Percentiles rank a stretch among this genome's conserved stretches.
Evolutionary conservation across 2,797 vertebrate genomes (phyloP).

Genomic region (Scolopax rusticola): DNA sequence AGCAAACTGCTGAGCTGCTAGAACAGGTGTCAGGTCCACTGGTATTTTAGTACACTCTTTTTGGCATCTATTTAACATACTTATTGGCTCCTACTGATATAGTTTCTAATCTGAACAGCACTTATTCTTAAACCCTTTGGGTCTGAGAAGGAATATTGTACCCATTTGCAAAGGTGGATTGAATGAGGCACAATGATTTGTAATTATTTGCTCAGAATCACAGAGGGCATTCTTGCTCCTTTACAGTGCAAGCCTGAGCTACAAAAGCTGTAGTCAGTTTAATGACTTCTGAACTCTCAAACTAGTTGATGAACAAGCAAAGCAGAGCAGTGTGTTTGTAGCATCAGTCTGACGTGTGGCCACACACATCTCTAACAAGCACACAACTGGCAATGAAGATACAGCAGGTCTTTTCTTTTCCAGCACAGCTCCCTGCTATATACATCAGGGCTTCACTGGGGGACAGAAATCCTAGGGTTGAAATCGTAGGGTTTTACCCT

Average conservation of each 20-base stretch:
- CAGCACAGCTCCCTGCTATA: neutral
- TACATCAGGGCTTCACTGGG: neutral
- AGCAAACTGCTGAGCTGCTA: neutral
- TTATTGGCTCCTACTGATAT: neutral
- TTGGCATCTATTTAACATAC: neutral
- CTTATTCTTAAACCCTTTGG: neutral
- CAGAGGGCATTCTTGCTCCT: neutral
- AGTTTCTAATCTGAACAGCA: neutral
- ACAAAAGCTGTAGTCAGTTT: neutral
- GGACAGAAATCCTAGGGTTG: neutral
- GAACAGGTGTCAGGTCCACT: neutral
- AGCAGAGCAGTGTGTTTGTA: neutral
- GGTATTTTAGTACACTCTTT: neutral
- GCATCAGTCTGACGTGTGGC: neutral
- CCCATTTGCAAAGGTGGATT: neutral
- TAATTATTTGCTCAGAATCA: neutral
- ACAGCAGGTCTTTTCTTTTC: neutral
- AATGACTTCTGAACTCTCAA: neutral
- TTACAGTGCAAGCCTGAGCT: neutral
- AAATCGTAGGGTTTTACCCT: neutral
- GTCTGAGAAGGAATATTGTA: neutral
- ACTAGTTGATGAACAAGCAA: neutral
- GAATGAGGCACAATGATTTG: neutral
- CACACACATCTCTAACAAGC: neutral
- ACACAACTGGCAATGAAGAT: neutral